phyloP scores from a whole-genome alignment of 2,888 invertebrate species.

The Athripsodes cinereus region DNA sequence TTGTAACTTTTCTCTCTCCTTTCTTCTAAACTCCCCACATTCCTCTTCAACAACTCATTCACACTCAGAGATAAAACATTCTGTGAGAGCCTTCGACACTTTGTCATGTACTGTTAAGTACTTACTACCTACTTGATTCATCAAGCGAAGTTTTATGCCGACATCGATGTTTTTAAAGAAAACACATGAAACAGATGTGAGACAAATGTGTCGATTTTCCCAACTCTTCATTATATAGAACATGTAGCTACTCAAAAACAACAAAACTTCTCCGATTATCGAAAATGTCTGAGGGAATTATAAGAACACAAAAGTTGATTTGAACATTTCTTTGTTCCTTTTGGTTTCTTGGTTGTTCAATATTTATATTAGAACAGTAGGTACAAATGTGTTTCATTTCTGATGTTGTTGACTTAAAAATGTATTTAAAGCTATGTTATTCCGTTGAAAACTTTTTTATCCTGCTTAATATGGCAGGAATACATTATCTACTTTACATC shows the following conservation, averaged over 20 bases:
- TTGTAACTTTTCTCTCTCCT: constrained; percentile 16
- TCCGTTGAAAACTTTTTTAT: no score
- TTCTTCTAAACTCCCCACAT: constrained; percentile 11
- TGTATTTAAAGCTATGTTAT: no score
- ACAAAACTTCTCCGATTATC: no score
- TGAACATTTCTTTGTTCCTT: no score
- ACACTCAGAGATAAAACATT: constrained; percentile 11
- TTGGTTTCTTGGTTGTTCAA: no score
- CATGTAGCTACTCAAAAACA: no score
- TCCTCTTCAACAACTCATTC: constrained; percentile 16
- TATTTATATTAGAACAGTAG: no score
- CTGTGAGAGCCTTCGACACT: constrained; percentile 15
- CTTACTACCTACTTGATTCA: constrained; percentile 1
- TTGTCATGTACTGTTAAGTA: not conserved
- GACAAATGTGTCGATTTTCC: constrained; percentile 23
- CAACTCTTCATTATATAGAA: not conserved
- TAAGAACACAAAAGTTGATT: no score
- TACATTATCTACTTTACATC: constrained; percentile 14
- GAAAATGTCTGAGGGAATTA: no score
- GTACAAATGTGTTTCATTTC: no score
- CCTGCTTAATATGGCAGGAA: constrained; percentile 14
- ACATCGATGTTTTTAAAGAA: constrained; percentile 23
- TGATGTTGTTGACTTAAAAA: no score
- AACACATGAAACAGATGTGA: constrained; percentile 20
- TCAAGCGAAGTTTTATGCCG: constrained; percentile 19